Percentiles rank a stretch among this genome's conserved stretches.
These are phyloP conservation scores for Anoplius nigerrimus DNA, from an alignment of 2,888 invertebrate genomes.

Conservation along the genomic window DNA sequence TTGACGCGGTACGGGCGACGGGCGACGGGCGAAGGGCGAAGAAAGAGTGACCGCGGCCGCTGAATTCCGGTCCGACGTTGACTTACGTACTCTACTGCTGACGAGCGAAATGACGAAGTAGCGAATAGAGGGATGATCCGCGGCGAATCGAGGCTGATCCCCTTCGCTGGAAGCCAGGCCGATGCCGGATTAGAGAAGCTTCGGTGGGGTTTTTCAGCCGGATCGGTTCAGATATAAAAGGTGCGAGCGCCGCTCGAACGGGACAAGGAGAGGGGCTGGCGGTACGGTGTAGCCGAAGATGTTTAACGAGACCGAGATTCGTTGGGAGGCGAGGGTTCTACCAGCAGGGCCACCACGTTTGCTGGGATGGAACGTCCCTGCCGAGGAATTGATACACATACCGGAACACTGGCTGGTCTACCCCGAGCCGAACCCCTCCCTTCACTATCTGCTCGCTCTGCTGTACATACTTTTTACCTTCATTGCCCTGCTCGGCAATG, in stretches of 20 bases:
- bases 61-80: slow-evolving; percentile 61
- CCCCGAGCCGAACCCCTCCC: slow-evolving; percentile 87
- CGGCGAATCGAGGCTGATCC: slow-evolving; percentile 54
- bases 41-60: too few relatives aligned
- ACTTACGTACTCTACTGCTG: slow-evolving; percentile 56
- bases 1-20: too few relatives aligned
- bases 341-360: slow-evolving; percentile 75
- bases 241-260: slow-evolving; percentile 28
- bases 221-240: slow-evolving; percentile 54
- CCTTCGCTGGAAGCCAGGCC: slow-evolving; percentile 59
- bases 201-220: slow-evolving; percentile 40
- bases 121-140: slow-evolving; percentile 66
- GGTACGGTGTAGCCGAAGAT: slow-evolving; percentile 63
- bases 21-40: too few relatives aligned
- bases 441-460: slow-evolving; percentile 87
- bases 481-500: slow-evolving; percentile 86
- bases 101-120: slow-evolving; percentile 44
- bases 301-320: slow-evolving; percentile 64
- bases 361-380: slow-evolving; percentile 86
- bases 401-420: slow-evolving; percentile 85
- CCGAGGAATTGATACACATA: slow-evolving; percentile 85
- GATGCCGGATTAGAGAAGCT: slow-evolving; percentile 44
- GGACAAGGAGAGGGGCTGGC: slow-evolving; percentile 66
- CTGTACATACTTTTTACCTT: slow-evolving; percentile 86
- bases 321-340: slow-evolving; percentile 69